These are phyloP conservation scores for Acrobasis consociella DNA, from an alignment of 2,888 invertebrate genomes.

Conservation along the genomic window DNA sequence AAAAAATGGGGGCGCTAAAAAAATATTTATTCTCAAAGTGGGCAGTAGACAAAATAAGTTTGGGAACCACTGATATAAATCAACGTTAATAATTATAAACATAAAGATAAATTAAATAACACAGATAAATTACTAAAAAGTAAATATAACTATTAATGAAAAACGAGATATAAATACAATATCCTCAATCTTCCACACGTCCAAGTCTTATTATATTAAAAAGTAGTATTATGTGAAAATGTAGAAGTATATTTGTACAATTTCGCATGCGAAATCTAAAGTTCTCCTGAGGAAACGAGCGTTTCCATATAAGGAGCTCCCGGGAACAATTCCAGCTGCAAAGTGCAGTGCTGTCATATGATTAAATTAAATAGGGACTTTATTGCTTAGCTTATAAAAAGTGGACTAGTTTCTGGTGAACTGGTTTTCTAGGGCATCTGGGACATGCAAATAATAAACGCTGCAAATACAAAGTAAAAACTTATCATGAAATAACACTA, in stretches of 20 bases:
- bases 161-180: no score
- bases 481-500: not conserved
- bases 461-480: not conserved
- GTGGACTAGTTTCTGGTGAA: not conserved
- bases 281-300: not conserved
- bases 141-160: no score
- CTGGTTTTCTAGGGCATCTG: not conserved
- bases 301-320: not conserved
- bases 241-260: not conserved
- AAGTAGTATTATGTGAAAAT: not conserved
- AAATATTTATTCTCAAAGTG: no score
- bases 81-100: no score
- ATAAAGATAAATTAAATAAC: no score
- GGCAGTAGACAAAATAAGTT: no score
- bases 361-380: slow-evolving; percentile 9
- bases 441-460: not conserved
- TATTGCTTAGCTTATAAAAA: slow-evolving; percentile 1
- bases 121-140: no score
- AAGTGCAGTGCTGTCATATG: slow-evolving; percentile 12
- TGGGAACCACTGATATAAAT: no score
- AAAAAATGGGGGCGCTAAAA: no score
- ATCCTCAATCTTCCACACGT: no score
- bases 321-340: slow-evolving; percentile 7
- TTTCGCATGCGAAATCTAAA: not conserved
- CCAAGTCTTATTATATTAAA: no score